Evolutionary conservation across 92 coral and sea anemone genomes (phyloP), one percentile per base, ranked within the genome.

Genomic region (Micromussa lordhowensis): DNA sequence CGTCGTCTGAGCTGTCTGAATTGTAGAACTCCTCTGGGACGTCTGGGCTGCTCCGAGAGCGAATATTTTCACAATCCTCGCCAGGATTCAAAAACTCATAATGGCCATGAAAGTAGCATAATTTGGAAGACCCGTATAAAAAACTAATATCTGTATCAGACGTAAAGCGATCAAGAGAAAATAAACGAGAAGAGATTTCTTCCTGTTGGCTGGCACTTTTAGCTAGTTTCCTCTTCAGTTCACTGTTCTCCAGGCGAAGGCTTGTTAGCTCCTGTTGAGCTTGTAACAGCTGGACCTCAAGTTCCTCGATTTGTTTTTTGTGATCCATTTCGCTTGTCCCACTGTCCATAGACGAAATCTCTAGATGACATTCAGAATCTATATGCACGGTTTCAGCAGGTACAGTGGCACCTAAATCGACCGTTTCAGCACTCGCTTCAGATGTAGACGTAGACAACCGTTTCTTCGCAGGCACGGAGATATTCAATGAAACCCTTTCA

Each of bases 91-190:
- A 69, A 87, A 78, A 93, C 16, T 93, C 75, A 85, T 66, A 93
- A 91, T n/a, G 16, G 68, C 40, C 28, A 72, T 53, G 70, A 91
- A 68, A 78, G 88, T 76, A 8, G 87, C 82, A 79, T 77, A 82
- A 88, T 78, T 87, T 0, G 94, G 91, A 80, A 93, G 80, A 36
- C 92, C 92, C 3, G 87, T 93, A 54, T 93, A 91, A 93, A 85
- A n/a, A 92, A 17, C 38, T 78, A 66, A 91, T 40, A 68, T 93
- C 91, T 26, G 78, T 58, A 80, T 93, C 91, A 26, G 86, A 78
- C 15, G 2, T 79, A 68, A 90, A 90, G 75, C 86, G 86, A 53
- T 79, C 92, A 58, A 85, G 83, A 19, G 53, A 89, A 88, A 82
- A 84, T 80, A 84, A n/a, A 28, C 80, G 83, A 14, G 91, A 73